Evolutionary conservation across 2,888 invertebrate species (phyloP).

Genomic region (Melanostoma scalare): DNA sequence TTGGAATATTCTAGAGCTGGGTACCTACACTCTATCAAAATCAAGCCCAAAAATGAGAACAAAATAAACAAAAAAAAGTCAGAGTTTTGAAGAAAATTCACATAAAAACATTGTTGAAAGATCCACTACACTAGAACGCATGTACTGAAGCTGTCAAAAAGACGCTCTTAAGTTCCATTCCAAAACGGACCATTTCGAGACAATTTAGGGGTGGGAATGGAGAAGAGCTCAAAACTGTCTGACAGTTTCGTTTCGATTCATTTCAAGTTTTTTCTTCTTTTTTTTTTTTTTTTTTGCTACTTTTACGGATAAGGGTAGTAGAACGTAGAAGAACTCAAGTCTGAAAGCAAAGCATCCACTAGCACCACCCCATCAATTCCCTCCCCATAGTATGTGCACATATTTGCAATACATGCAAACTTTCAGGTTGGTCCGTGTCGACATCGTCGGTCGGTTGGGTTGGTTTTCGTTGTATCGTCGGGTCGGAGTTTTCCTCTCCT

Average conservation of each 20-base stretch:
- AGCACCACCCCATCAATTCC: constrained; percentile 12
- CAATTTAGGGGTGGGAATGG: constrained; percentile 5
- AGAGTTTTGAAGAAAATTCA: constrained; percentile 3
- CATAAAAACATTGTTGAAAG: constrained; percentile 32
- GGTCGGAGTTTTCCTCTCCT: constrained; percentile 69
- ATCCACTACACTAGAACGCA: constrained; percentile 39
- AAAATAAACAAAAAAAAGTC: constrained; percentile 29
- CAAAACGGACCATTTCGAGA: constrained; percentile 8
- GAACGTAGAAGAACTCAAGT: constrained; percentile 21
- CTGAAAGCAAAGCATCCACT: constrained; percentile 24
- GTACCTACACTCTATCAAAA: too few relatives aligned
- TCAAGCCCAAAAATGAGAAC: constrained; percentile 7
- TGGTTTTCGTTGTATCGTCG: constrained; percentile 66
- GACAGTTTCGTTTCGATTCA: constrained; percentile 27
- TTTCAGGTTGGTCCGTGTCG: constrained; percentile 39
- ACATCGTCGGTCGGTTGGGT: constrained; percentile 25
- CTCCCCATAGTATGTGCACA: constrained; percentile 51
- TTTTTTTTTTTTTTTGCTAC: constrained; percentile 6
- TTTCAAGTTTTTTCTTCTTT: constrained; percentile 1
- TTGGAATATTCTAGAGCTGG: constrained; percentile 1
- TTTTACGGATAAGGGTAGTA: constrained; percentile 37
- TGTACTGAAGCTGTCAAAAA: constrained; percentile 37
- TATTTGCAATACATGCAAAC: constrained; percentile 72
- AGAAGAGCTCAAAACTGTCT: too few relatives aligned
- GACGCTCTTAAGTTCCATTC: constrained; percentile 12